Base-by-base conservation (phyloP, 2,113 vertebrate species). In the Zeus faber region DNA sequence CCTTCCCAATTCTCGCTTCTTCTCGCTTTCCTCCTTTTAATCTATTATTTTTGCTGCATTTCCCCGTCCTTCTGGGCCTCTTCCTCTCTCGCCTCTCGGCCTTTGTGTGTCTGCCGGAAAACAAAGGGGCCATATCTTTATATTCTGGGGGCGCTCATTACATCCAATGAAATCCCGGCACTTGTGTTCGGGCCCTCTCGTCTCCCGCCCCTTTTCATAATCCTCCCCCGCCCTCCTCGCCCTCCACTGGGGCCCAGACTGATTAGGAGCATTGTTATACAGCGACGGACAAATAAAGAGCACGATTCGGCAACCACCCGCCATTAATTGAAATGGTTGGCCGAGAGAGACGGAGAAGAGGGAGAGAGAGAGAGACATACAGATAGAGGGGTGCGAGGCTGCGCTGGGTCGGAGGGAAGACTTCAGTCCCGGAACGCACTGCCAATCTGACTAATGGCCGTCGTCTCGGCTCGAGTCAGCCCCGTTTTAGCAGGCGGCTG, bases 101-200 rank as follows among this genome's bases (percentile, higher is more conserved):
- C 17, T 4, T 16, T n/a, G 2, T 53, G 9, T 9, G 16, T 10
- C 41, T 44, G 37, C 47, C 16, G 35, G 21, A 53, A n/a, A n/a
- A 31, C 58, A 52, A 54, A 11, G 41, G 65, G 49, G 20, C 18
- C 62, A 52, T 61, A 52, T 74, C 73, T 76, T 62, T 68, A 54
- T 66, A 58, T 45, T 47, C 49, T 52, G 23, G 14, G 39, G 35
- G 16, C 47, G 47, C 64, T 82, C 66, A 67, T 81, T 82, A 67
- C 6, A 67, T 60, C 60, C 65, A 70, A 72, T 72, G 58, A 40
- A 62, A 72, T 71, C 62, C 56, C 20, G 60, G 40, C 44, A 24
- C 55, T 55, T 61, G 10, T 54, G 24, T 41, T 41, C 39, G n/a
- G 1, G n/a, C 39, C 13, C 2, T 33, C 2, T 41, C 39, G n/a